phyloP scores from a whole-genome alignment of 2,888 invertebrate genomes.

The Monopis laevigella region DNA sequence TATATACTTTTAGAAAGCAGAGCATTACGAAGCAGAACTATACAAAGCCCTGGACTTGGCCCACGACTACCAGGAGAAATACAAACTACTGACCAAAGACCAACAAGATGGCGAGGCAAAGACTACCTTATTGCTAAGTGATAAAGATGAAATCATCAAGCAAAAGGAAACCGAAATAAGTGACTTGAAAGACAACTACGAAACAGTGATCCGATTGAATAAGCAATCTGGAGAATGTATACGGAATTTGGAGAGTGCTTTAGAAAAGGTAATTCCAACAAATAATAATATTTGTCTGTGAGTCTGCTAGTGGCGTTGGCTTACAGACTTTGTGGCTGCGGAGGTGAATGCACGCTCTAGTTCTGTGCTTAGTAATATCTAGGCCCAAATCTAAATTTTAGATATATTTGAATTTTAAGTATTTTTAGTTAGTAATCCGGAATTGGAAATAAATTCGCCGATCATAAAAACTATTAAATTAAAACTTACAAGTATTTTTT shows the following conservation, averaged over 20 bases:
- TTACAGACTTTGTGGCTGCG: too few relatives aligned
- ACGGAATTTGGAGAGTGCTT: slow-evolving; percentile 65
- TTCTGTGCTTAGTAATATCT: too few relatives aligned
- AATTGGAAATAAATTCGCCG: too few relatives aligned
- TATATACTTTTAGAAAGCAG: slow-evolving; percentile 47
- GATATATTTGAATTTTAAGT: too few relatives aligned
- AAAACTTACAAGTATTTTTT: too few relatives aligned
- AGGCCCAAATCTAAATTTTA: too few relatives aligned
- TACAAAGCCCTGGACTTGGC: slow-evolving; percentile 76
- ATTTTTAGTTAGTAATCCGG: too few relatives aligned
- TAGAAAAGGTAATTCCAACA: slow-evolving; percentile 66
- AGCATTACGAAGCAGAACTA: slow-evolving; percentile 74
- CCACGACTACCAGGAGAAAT: slow-evolving; percentile 73
- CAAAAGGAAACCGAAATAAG: slow-evolving; percentile 46
- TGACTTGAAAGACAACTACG: slow-evolving; percentile 56
- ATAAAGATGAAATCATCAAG: slow-evolving; percentile 31
- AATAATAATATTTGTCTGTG: too few relatives aligned
- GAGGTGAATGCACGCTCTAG: too few relatives aligned
- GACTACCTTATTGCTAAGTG: slow-evolving; percentile 34
- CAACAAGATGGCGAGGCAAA: slow-evolving; percentile 42
- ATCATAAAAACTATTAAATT: too few relatives aligned
- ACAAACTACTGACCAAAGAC: slow-evolving; percentile 61
- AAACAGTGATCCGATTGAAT: slow-evolving; percentile 59
- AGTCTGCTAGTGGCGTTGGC: too few relatives aligned
- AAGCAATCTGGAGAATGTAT: slow-evolving; percentile 68